Conservation (phyloP, 2,113 vertebrate species). For the Phoenicopterus ruber region DNA sequence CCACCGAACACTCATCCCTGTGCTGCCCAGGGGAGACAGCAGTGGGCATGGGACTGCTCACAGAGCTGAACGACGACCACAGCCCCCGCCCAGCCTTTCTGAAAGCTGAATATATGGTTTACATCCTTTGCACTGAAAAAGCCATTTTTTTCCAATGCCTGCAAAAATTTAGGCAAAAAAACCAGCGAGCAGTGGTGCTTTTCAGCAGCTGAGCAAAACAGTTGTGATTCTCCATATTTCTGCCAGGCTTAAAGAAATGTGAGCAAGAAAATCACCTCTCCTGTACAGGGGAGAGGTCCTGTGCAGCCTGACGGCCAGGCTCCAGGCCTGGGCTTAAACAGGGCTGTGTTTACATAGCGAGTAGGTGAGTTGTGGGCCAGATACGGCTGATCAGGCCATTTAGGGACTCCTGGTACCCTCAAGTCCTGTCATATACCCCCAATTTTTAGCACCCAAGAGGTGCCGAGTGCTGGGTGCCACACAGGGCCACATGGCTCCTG, state of each 20-base stretch:
- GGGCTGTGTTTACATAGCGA: not conserved
- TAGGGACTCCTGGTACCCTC: not conserved
- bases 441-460: not conserved
- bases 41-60: not conserved
- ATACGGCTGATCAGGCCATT: not conserved
- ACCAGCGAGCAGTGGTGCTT: not conserved
- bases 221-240: not conserved
- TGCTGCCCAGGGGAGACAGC: not conserved
- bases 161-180: not conserved
- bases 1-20: not conserved
- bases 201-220: not conserved
- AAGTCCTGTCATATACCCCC: not conserved
- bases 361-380: not conserved
- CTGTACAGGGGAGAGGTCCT: not conserved
- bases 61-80: not conserved
- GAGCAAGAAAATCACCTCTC: not conserved
- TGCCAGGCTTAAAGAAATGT: not conserved
- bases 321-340: not conserved
- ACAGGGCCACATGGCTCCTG: not conserved
- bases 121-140: not conserved
- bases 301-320: not conserved
- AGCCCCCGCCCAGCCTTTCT: not conserved
- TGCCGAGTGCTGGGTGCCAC: not conserved
- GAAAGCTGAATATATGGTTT: not conserved
- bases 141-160: accelerated